Evolutionary conservation across 2,113 vertebrate species (phyloP), one percentile per base, ranked within the genome.

Genomic region (Anseranas semipalmata): DNA sequence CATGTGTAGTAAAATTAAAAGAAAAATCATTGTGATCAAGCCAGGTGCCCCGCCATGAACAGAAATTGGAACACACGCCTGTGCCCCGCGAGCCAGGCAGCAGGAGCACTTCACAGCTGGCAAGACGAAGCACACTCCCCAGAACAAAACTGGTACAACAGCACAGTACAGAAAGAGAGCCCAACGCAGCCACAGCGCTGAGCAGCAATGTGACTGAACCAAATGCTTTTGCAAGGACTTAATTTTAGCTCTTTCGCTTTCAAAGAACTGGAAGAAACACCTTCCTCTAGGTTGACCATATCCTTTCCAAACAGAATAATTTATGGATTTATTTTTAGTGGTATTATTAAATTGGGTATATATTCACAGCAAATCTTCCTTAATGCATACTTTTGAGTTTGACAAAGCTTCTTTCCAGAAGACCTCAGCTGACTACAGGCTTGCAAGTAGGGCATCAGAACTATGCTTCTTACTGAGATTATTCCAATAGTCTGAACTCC

Each of bases 51-150:
- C 15, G 1, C 2, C 1, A 11, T 2, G 4, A 4, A 65, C 9
- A 21, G 5, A 75, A 35, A 7, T 35, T 0, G 0, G 67, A 25
- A 6, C 22, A 13, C 2, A 39, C 2, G 6, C 4, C 17, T 2
- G 1, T 18, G 30, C 35, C 33, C 4, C 0, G 28, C 19, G 18
- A 43, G 43, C 1, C 1, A n/a, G 25, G 55, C 0, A 16, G 20
- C 6, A 4, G 35, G 39, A 83, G 25, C 46, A 21, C 41, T 56
- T 30, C 53, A 21, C 68, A 43, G 35, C 24, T 2, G 20, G 48
- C 22, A 83, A 46, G n/a, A 87, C 78, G 6, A 41, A 30, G 2
- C 27, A 52, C 3, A 1, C 25, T 52, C 46, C 32, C 3, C 60
- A 87, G 33, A 45, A 17, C 11, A 43, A 30, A 60, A 75, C 5